A percentile compares a stretch with the other conserved stretches of the same genome.
phyloP scores from a whole-genome alignment of 2,888 invertebrate species.

The Apodemia duryi region DNA sequence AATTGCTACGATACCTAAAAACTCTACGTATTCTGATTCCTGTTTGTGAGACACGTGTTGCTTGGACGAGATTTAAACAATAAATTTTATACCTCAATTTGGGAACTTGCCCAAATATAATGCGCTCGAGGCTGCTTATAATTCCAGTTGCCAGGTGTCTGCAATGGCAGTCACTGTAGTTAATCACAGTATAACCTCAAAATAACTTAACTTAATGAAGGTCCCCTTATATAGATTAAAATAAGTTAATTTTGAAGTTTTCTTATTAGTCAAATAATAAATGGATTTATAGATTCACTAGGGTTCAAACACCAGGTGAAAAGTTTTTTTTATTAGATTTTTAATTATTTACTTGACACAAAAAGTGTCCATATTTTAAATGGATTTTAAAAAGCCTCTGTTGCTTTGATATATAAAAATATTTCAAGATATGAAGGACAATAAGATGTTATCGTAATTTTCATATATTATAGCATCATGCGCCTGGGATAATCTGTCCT shows the following conservation, averaged over 20 bases:
- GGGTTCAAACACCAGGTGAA: background rate
- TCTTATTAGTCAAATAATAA: background rate
- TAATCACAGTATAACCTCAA: constrained; percentile 38
- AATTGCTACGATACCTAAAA: background rate
- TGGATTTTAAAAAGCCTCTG: too few relatives aligned
- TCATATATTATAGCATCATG: too few relatives aligned
- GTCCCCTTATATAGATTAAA: constrained; percentile 7
- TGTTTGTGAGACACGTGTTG: background rate
- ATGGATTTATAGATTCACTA: background rate
- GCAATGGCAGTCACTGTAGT: constrained; percentile 31
- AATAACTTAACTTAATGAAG: constrained; percentile 29
- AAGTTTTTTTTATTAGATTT: too few relatives aligned
- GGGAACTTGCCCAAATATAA: background rate
- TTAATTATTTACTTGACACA: too few relatives aligned
- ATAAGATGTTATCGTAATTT: too few relatives aligned
- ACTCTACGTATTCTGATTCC: background rate
- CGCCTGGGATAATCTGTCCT: too few relatives aligned
- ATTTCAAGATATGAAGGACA: too few relatives aligned
- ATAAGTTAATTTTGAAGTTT: constrained; percentile 3
- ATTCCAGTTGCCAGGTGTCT: constrained; percentile 28
- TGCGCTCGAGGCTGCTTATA: constrained; percentile 9
- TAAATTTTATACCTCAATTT: constrained; percentile 14
- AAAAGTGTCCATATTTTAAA: too few relatives aligned
- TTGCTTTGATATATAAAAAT: too few relatives aligned
- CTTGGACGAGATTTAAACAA: background rate